These are phyloP conservation scores for Scrobipalpa atriplicella DNA, from an alignment of 2,888 invertebrate genomes.

Conservation along the genomic window DNA sequence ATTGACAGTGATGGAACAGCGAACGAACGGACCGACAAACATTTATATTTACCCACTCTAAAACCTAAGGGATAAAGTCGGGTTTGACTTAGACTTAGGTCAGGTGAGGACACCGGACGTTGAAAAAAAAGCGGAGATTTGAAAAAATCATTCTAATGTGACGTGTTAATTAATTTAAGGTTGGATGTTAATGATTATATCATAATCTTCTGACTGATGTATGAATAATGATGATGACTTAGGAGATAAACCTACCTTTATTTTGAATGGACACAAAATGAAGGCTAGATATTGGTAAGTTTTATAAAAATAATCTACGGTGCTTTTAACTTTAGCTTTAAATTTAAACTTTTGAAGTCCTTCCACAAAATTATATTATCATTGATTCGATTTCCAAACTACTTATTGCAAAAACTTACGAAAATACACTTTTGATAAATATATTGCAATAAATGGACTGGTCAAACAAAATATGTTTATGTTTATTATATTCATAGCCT, in stretches of 20 bases:
- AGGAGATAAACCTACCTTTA: neutral
- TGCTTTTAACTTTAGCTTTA: neutral
- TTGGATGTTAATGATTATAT: conserved; percentile 18
- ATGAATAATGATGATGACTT: neutral
- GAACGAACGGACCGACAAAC: conserved; percentile 53
- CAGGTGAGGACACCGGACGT: conserved; percentile 42
- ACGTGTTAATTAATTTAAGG: conserved; percentile 19
- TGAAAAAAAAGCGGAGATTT: conserved; percentile 50
- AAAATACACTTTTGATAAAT: too few relatives aligned
- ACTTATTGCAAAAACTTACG: too few relatives aligned
- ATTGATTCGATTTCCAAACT: too few relatives aligned
- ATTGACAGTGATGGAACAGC: conserved; percentile 82
- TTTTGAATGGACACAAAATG: neutral
- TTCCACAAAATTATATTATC: neutral
- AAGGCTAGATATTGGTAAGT: neutral
- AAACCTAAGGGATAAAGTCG: conserved; percentile 41
- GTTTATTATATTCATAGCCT: too few relatives aligned
- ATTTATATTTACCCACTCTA: conserved; percentile 39
- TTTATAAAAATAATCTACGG: neutral
- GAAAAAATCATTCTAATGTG: conserved; percentile 17
- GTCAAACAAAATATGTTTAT: too few relatives aligned
- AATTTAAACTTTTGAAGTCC: neutral
- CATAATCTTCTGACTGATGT: conserved; percentile 12
- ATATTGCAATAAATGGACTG: too few relatives aligned
- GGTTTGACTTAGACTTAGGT: conserved; percentile 37